Base-by-base conservation (phyloP, 2,888 invertebrate genomes). In the Branchipolynoe longqiensis region DNA sequence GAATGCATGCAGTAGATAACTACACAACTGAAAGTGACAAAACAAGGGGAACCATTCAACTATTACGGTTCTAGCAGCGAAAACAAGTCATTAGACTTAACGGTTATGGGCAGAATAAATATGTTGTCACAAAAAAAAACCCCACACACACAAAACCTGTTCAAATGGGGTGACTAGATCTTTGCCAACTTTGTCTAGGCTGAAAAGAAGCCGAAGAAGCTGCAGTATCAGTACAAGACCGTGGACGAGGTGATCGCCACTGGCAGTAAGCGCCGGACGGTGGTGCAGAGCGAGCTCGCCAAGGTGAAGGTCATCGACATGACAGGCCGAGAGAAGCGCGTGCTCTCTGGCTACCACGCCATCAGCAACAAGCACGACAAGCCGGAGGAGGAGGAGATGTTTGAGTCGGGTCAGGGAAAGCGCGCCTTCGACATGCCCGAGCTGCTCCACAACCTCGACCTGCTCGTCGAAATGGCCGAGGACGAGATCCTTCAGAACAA, bases 301-400 rank as follows among this genome's bases (percentile, higher is more conserved):
- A 97, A 97, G 94, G 98, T 98, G 62, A 99, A 99, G 90, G 99
- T 99, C 18, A 99, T 99, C 88, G 99, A 99, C 94, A 98, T 99
- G 98, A 99, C 99, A 8, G 99, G 99, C 0, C 97, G 97, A 0
- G 98, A 99, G 94, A 97, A 97, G 93, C 95, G 98, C 85, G 97
- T 99, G 56, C 88, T 93, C 25, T 92, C 93, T 89, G 89, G 90
- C 22, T 90, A 90, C 81, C 88, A 90, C 82, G 89, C 89, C 14
- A 82, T 90, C 54, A 84, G 86, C 12, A 85, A 86, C 84, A 87
- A 93, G 98, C 88, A 89, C 41, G 87, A 87, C 64, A 84, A 73
- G 56, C 94, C 95, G 0, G 95, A 95, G 74, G 95, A 95, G 86
- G 94, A 93, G 91, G 95, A 95, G 92, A 94, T 94, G 92, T 95